Percentiles rank a stretch among this genome's conserved stretches.
phyloP scores from a whole-genome alignment of 2,113 vertebrate species.

The Ceuthmochares aereus region DNA sequence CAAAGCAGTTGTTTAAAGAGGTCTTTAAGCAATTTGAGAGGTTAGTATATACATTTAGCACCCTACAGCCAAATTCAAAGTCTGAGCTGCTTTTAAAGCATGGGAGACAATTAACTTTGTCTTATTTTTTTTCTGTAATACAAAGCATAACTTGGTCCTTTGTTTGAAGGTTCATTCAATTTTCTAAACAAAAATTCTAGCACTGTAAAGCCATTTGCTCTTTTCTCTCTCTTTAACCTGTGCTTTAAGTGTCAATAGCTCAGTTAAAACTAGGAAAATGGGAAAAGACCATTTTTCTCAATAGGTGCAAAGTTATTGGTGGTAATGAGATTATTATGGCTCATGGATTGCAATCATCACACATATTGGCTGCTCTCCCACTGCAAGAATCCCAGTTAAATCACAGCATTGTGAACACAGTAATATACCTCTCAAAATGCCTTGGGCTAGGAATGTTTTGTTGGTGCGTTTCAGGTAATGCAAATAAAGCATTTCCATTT shows the following conservation, averaged over 20 bases:
- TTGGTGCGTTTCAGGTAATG: neutral
- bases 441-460: neutral
- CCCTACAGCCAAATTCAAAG: neutral
- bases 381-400: neutral
- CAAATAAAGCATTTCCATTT: neutral
- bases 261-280: neutral
- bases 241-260: neutral
- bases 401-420: neutral
- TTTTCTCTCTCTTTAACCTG: neutral
- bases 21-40: neutral
- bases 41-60: neutral
- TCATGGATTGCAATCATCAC: neutral
- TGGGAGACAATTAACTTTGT: accelerated
- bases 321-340: neutral
- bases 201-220: neutral
- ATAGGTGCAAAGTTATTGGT: neutral
- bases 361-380: neutral
- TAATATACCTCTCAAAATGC: neutral
- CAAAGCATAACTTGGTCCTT: neutral
- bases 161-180: neutral
- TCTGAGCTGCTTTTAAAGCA: neutral
- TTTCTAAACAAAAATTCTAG: neutral
- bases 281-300: neutral
- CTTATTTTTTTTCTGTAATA: accelerated
- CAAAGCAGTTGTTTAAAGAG: neutral